These are phyloP conservation scores for Tupaia tana DNA, from an alignment of 2,113 vertebrate genomes.

Conservation along the genomic window DNA sequence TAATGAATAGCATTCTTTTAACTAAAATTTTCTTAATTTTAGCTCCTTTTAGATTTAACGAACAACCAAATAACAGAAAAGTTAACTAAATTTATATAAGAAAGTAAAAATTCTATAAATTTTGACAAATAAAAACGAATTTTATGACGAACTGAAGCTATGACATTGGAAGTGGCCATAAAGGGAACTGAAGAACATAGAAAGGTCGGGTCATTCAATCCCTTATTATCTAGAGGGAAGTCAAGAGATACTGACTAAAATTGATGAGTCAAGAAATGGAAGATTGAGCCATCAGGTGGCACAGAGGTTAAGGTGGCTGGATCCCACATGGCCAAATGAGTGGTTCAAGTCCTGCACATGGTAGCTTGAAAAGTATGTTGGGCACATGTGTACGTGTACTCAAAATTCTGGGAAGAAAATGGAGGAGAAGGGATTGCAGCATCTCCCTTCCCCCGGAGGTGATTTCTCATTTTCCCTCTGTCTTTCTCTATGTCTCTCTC, in stretches of 20 bases:
- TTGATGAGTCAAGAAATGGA: neutral
- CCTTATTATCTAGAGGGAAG: neutral
- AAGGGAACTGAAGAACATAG: no score
- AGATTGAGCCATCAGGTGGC: neutral
- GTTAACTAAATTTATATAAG: neutral
- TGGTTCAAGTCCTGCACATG: no score
- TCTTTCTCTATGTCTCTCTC: no score
- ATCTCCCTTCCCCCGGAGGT: no score
- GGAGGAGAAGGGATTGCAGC: no score
- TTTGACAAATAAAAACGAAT: neutral
- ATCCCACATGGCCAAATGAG: no score
- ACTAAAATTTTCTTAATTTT: neutral
- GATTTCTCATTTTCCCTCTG: no score
- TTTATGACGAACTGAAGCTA: neutral
- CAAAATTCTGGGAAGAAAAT: no score
- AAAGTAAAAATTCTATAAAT: neutral
- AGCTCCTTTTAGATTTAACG: neutral
- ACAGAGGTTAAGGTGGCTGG: no score
- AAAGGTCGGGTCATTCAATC: neutral
- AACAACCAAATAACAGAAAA: conserved; percentile 16
- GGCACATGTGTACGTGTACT: no score
- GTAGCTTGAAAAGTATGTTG: no score
- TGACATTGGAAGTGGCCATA: neutral
- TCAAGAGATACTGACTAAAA: neutral
- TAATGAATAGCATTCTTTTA: neutral